Evolutionary conservation across 2,797 vertebrate genomes (phyloP), one percentile per base, ranked within the genome.

Genomic region (Apodemus agrarius): DNA sequence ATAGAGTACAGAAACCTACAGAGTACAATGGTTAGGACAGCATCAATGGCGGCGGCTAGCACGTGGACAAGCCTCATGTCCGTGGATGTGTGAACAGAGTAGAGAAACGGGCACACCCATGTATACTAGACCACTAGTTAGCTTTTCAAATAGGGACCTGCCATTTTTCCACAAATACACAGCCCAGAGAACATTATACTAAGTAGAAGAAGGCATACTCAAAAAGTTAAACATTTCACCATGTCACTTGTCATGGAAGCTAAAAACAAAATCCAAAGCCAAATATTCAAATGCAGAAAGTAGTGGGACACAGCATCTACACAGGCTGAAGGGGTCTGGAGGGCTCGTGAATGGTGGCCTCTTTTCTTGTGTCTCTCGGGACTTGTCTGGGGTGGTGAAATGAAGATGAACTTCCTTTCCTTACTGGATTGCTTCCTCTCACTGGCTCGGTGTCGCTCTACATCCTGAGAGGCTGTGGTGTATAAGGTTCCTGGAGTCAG

Each of bases 401-500:
- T 52, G 63, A 19, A 69, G 63, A 86, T 52, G 8, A 52, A 26
- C 65, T 52, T 69, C 46, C 34, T 82, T 82, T 81, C 80, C 95
- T 86, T 89, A 81, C 61, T 91, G n/a, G 40, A 34, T 81, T 97
- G 98, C 98, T 98, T 97, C 96, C 95, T 97, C 95, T 96, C 84
- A 97, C 93, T 88, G 95, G 69, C 97, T 98, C 95, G 91, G 93
- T 93, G 86, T 96, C 97, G 96, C 97, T 98, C 98, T 97, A 96
- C 97, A 95, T 96, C 96, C 91, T 94, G 96, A 97, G 91, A 97
- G 96, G 91, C 95, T 96, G 87, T 98, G 97, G 87, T 98, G 97
- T 97, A 96, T 97, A 90, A 98, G 98, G 93, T 97, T 97, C 82
- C 83, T 87, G 94, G 96, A 97, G 97, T 97, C 97, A 98, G 98